Conservation (phyloP, 2,113 vertebrate species). For the Sinocyclocheilus anshuiensis region DNA sequence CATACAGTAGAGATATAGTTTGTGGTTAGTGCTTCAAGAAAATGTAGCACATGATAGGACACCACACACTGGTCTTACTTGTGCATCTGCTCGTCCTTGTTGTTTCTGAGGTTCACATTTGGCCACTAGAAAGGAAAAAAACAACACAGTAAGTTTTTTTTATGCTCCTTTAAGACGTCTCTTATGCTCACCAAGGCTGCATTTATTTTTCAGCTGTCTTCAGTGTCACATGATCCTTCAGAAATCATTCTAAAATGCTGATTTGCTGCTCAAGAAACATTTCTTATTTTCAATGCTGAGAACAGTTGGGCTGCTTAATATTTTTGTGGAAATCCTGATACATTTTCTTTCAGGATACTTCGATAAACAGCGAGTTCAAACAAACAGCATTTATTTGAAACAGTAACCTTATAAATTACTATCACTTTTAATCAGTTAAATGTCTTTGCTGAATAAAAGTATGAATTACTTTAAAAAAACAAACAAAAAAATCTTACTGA, state of each 20-base stretch:
- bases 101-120: constrained; percentile 84
- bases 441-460: no score
- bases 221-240: neutral
- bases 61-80: constrained; percentile 69
- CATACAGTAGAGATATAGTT: neutral
- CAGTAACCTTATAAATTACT: no score
- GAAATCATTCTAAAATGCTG: neutral
- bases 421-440: no score
- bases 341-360: no score
- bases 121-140: constrained; percentile 79
- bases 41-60: neutral
- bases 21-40: neutral
- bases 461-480: no score
- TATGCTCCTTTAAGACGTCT: neutral
- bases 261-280: neutral
- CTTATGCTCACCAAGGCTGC: neutral
- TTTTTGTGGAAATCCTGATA: no score
- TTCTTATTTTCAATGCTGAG: neutral
- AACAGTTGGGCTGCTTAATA: neutral
- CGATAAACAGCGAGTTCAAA: no score
- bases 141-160: neutral
- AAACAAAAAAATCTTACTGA: no score
- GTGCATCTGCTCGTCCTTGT: constrained; percentile 88
- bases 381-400: no score
- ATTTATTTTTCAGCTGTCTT: neutral